Conservation (phyloP, 2,888 invertebrate species). For the Oeneis ivallda region DNA sequence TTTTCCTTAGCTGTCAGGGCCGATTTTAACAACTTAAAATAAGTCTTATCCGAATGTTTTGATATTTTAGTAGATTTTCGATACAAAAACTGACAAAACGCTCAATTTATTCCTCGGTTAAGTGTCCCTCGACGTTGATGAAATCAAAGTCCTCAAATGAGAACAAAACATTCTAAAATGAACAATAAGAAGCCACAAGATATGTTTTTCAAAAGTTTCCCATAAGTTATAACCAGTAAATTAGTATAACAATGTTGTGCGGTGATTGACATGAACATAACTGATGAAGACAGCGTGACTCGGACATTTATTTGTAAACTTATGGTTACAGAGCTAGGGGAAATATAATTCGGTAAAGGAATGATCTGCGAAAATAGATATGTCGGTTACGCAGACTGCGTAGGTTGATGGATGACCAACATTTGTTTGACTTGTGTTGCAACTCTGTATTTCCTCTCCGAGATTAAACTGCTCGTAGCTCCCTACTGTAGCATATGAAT, state of each 20-base stretch:
- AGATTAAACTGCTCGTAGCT: constrained; percentile 14
- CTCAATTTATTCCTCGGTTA: too few relatives aligned
- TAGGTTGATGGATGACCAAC: constrained; percentile 71
- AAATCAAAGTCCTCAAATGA: too few relatives aligned
- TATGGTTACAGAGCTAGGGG: constrained; percentile 52
- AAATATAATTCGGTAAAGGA: constrained; percentile 70
- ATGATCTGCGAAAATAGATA: constrained; percentile 77
- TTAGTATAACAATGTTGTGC: constrained; percentile 35
- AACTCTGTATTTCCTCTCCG: constrained; percentile 29
- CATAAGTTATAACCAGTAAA: constrained; percentile 23
- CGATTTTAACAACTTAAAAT: too few relatives aligned
- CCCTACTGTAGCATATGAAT: neutral
- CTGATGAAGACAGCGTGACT: constrained; percentile 52
- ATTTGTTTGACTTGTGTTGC: constrained; percentile 52
- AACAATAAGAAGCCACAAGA: neutral
- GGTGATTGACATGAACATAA: constrained; percentile 41
- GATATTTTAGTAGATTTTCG: too few relatives aligned
- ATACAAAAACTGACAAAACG: too few relatives aligned
- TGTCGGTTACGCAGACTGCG: constrained; percentile 69
- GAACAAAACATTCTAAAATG: neutral
- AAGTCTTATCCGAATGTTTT: too few relatives aligned
- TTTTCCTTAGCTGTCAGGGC: too few relatives aligned
- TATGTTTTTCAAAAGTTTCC: constrained; percentile 2
- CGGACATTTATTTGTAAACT: constrained; percentile 39
- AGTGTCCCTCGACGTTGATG: too few relatives aligned